Percentiles rank a stretch among this genome's conserved stretches.
Conservation (phyloP, 2,888 invertebrate genomes). For the Lasioglossum leucozonium region DNA sequence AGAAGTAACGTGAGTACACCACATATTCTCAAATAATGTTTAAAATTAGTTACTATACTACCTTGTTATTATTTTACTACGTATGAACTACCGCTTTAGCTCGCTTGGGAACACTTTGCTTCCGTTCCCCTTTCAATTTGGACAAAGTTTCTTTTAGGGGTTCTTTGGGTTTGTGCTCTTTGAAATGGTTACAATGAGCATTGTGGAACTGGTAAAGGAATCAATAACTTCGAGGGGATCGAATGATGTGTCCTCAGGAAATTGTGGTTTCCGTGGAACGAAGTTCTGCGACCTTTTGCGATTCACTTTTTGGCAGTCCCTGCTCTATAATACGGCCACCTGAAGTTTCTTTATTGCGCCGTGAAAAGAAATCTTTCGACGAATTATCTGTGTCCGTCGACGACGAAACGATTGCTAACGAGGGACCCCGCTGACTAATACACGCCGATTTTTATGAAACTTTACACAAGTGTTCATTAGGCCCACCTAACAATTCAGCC, state of each 20-base stretch:
- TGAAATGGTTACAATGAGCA: conserved; percentile 39
- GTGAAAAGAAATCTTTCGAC: neutral
- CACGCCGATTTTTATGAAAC: too few species aligned
- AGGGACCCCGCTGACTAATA: too few species aligned
- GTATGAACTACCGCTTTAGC: too few species aligned
- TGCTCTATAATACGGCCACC: neutral
- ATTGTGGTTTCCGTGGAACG: conserved; percentile 22
- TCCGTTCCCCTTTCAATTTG: conserved; percentile 9
- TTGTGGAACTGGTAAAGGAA: conserved; percentile 23
- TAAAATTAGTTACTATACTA: neutral
- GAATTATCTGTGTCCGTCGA: neutral
- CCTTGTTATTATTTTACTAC: neutral
- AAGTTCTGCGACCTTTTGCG: neutral
- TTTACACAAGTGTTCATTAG: too few species aligned
- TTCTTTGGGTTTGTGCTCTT: conserved; percentile 6
- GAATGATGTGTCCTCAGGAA: conserved; percentile 33
- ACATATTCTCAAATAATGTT: neutral
- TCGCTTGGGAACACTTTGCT: neutral
- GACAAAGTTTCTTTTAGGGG: conserved; percentile 19
- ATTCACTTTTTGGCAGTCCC: neutral
- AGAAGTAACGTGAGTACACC: neutral
- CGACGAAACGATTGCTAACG: neutral
- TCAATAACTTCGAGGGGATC: conserved; percentile 44
- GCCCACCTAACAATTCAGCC: too few species aligned
- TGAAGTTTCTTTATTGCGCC: neutral